These are phyloP conservation scores for Plutella xylostella DNA, from an alignment of 2,888 invertebrate genomes.

Conservation along the genomic window DNA sequence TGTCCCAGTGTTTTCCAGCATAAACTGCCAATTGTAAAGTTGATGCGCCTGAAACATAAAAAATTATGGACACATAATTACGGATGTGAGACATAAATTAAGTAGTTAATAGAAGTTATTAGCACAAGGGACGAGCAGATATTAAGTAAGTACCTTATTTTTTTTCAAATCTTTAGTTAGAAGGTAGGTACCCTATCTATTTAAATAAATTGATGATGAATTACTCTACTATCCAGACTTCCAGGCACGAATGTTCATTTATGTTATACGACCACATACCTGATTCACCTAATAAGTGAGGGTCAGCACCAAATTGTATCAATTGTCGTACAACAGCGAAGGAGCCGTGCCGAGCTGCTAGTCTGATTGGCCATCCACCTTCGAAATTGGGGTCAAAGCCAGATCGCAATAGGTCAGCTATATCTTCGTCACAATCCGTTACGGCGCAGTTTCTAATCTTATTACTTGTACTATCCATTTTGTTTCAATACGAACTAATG, in stretches of 20 bases:
- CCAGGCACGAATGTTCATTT: too few species aligned
- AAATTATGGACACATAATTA: too few species aligned
- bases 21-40: conserved; percentile 57
- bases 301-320: conserved; percentile 50
- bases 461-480: conserved; percentile 31
- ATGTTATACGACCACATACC: too few species aligned
- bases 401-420: conserved; percentile 33
- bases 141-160: too few species aligned
- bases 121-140: too few species aligned
- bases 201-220: not conserved
- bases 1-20: conserved; percentile 46
- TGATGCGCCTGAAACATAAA: conserved; percentile 56
- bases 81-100: too few species aligned
- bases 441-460: conserved; percentile 36
- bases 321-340: conserved; percentile 39
- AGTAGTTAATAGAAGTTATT: too few species aligned
- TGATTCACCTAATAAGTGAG: conserved; percentile 47
- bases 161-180: not conserved
- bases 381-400: conserved; percentile 52
- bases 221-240: too few species aligned
- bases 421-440: conserved; percentile 33
- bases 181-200: not conserved
- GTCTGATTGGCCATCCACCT: conserved; percentile 55
- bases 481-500: too few species aligned
- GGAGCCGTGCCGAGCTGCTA: conserved; percentile 49